phyloP scores from a whole-genome alignment of 2,113 vertebrate genomes.

The Oncorhynchus tshawytscha region DNA sequence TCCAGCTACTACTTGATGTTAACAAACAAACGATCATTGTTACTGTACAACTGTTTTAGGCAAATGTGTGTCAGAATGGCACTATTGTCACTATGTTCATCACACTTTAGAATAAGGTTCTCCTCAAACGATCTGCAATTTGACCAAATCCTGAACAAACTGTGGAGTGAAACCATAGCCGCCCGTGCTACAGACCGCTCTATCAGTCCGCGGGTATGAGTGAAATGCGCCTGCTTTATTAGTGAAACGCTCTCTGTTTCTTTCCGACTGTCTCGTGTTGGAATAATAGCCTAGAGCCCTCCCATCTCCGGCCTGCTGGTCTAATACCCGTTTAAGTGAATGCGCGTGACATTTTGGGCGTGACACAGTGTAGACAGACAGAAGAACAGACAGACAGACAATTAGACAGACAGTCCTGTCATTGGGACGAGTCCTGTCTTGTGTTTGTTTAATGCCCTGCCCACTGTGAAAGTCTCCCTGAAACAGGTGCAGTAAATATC shows the following conservation, averaged over 20 bases:
- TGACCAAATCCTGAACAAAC: not conserved
- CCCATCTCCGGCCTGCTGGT: conserved; percentile 52
- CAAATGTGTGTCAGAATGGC: too few relatives aligned
- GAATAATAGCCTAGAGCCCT: not conserved
- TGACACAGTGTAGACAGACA: not conserved
- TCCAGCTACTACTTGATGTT: too few relatives aligned
- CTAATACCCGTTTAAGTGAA: conserved; percentile 49
- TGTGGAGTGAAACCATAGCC: too few relatives aligned
- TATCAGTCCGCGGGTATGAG: too few relatives aligned
- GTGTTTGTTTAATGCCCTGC: conserved; percentile 76
- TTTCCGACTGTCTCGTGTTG: not conserved
- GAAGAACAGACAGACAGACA: not conserved
- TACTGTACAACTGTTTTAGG: too few relatives aligned
- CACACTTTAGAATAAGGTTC: not conserved
- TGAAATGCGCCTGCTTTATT: not conserved
- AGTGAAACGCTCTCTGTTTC: too few relatives aligned
- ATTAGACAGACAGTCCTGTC: conserved; percentile 50
- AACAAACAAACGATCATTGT: too few relatives aligned
- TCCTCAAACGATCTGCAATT: not conserved
- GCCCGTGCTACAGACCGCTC: too few relatives aligned
- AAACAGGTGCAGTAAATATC: conserved; percentile 81
- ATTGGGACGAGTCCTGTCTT: conserved; percentile 67
- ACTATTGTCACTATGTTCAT: too few relatives aligned
- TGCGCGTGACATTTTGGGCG: conserved; percentile 56
- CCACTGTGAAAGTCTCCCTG: conserved; percentile 74